phyloP scores from a whole-genome alignment of 2,797 vertebrate genomes.

The Hyperoplus immaculatus region DNA sequence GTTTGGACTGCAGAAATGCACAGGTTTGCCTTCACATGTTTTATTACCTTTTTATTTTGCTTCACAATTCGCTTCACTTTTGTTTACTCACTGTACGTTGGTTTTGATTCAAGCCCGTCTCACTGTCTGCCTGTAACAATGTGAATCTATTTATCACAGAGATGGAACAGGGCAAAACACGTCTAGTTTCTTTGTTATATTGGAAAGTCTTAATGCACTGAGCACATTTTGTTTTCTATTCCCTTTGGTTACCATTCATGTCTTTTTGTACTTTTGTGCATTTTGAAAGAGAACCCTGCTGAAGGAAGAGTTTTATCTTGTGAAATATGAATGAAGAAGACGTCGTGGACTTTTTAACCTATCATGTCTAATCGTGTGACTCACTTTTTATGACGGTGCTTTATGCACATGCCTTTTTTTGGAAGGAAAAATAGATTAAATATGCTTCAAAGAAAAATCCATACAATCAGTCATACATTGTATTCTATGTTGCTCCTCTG shows the following conservation, averaged over 20 bases:
- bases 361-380: constrained; percentile 73
- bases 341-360: constrained; percentile 73
- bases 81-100: constrained; percentile 77
- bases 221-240: constrained; percentile 80
- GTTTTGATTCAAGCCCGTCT: constrained; percentile 66
- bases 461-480: constrained; percentile 78
- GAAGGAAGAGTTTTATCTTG: constrained; percentile 81
- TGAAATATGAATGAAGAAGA: constrained; percentile 75
- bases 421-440: constrained; percentile 73
- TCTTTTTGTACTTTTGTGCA: constrained; percentile 79
- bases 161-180: constrained; percentile 70
- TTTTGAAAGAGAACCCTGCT: constrained; percentile 75
- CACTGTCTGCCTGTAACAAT: constrained; percentile 82
- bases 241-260: constrained; percentile 71
- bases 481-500: constrained; percentile 76
- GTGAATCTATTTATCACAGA: constrained; percentile 81
- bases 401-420: constrained; percentile 80
- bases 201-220: constrained; percentile 85
- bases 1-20: constrained; percentile 38
- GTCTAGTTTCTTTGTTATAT: constrained; percentile 70
- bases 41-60: constrained; percentile 16
- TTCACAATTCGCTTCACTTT: constrained; percentile 49
- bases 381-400: constrained; percentile 81
- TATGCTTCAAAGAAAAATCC: constrained; percentile 71
- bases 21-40: constrained; percentile 55